Percentiles rank a stretch among this genome's conserved stretches.
Conservation (phyloP, 2,113 vertebrate species). For the Bucco capensis region DNA sequence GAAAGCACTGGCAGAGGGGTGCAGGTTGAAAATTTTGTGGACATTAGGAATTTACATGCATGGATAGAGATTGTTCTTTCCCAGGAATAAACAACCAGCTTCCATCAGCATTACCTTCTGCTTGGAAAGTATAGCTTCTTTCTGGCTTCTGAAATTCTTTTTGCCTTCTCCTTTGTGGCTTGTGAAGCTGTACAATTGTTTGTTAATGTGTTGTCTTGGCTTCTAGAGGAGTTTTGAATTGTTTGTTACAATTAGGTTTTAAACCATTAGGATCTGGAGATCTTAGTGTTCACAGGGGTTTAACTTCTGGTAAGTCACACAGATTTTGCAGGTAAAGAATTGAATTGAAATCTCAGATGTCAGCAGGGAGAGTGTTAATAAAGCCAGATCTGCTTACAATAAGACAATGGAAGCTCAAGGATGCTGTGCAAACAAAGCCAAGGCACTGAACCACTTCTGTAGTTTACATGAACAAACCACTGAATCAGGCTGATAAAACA, state of each 20-base stretch:
- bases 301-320: not conserved
- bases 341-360: too few species aligned
- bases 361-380: not conserved
- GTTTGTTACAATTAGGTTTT: not conserved
- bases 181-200: not conserved
- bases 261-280: not conserved
- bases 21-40: not conserved
- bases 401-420: not conserved
- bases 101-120: not conserved
- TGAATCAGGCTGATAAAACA: not conserved
- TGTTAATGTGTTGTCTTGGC: not conserved
- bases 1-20: not conserved
- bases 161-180: not conserved
- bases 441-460: not conserved
- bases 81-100: not conserved
- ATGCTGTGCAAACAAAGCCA: not conserved
- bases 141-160: not conserved
- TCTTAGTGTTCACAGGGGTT: not conserved
- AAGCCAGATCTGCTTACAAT: not conserved
- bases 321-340: not conserved
- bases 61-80: not conserved
- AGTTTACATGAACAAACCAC: fast-evolving
- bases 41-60: not conserved
- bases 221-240: not conserved
- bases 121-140: not conserved